phyloP scores from a whole-genome alignment of 2,888 invertebrate species.

The Phania funesta region DNA sequence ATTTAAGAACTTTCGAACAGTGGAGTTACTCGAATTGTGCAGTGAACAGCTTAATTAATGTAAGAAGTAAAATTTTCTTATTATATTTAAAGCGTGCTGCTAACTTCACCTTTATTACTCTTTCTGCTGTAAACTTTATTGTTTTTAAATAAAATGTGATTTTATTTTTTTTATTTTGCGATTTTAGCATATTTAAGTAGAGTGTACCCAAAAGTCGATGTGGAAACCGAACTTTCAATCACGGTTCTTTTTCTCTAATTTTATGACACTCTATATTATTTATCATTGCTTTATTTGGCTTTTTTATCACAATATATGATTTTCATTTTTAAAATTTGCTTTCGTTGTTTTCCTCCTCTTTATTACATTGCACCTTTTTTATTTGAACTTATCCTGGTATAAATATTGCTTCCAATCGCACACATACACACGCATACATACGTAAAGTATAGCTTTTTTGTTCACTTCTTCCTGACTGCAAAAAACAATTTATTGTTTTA shows the following conservation, averaged over 20 bases:
- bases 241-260: not conserved
- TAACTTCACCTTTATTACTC: too few relatives aligned
- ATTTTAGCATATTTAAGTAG: too few relatives aligned
- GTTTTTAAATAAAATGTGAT: too few relatives aligned
- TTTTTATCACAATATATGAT: conserved; percentile 55
- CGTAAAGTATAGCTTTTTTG: not conserved
- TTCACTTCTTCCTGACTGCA: not conserved
- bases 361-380: conserved; percentile 47
- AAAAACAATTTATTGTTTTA: conserved; percentile 63
- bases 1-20: too few relatives aligned
- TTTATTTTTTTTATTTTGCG: too few relatives aligned
- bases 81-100: too few relatives aligned
- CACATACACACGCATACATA: not conserved
- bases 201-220: not conserved
- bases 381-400: not conserved
- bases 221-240: not conserved
- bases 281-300: conserved; percentile 51
- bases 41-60: too few relatives aligned
- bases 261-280: conserved; percentile 45
- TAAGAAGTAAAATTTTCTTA: too few relatives aligned
- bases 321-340: conserved; percentile 18
- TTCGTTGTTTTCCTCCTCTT: not conserved
- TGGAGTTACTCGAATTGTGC: too few relatives aligned
- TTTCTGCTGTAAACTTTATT: too few relatives aligned
- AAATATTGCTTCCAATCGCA: not conserved